These are phyloP conservation scores for Naso thynnoides DNA, from an alignment of 2,797 vertebrate species.

Conservation along the genomic window DNA sequence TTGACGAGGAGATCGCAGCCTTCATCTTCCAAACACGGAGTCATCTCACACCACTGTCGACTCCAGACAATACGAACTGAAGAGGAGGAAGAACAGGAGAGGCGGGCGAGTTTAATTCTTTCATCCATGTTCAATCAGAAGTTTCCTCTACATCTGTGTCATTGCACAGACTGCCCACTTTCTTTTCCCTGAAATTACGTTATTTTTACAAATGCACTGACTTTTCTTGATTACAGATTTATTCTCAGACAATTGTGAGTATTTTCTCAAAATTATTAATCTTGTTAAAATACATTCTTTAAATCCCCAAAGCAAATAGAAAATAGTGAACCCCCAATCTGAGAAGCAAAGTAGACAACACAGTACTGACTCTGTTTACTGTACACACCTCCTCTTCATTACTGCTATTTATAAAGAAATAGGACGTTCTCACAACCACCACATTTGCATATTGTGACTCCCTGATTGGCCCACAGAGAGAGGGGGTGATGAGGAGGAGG, in stretches of 20 bases:
- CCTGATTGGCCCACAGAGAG: conserved; percentile 75
- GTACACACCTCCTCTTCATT: conserved; percentile 61
- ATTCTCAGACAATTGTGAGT: background rate
- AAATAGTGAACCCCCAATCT: no score
- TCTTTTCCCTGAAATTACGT: no score
- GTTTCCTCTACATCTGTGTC: background rate
- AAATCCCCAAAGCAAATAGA: background rate
- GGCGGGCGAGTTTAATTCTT: background rate
- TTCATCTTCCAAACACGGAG: conserved; percentile 95
- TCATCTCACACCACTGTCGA: conserved; percentile 97
- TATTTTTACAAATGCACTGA: no score
- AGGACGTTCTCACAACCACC: conserved; percentile 69
- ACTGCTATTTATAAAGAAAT: conserved; percentile 82
- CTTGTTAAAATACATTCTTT: background rate
- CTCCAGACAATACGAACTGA: conserved; percentile 91
- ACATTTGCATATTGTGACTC: conserved; percentile 75
- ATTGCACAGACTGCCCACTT: no score
- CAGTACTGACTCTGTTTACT: conserved; percentile 52
- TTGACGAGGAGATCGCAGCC: conserved; percentile 93
- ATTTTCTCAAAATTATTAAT: background rate
- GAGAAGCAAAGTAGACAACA: conserved; percentile 33
- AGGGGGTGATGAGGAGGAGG: conserved; percentile 1
- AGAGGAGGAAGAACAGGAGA: conserved; percentile 3
- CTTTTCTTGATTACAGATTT: no score
- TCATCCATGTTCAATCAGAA: no score